Base-by-base conservation (phyloP, 2,888 invertebrate genomes). In the Hypercompe scribonia region DNA sequence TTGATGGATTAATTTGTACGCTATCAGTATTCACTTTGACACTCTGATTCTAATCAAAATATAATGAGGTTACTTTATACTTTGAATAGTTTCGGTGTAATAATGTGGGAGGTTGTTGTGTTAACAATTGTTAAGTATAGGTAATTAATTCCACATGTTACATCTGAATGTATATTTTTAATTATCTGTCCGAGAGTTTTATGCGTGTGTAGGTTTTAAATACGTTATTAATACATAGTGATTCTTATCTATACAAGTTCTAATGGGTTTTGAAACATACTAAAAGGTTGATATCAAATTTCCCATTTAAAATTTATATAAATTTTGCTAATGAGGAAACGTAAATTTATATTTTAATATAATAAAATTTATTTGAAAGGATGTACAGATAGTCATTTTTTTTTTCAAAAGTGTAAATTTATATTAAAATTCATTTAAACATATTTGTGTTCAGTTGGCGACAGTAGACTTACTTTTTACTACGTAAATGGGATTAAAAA, bases 1-100 rank as follows among this genome's bases (percentile, higher is more conserved):
- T 85, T 94, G 94, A 95, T 94, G 93, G 93, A 94, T 95, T 94
- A 92, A 95, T 95, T 94, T 93, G 88, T 84, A 71, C 66, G 78
- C 75, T 81, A 83, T 84, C 84, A 75, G 81, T 79, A 81, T 83
- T 79, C 82, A 82, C 77, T 84, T 79, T 83, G 82, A 78, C 80
- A 75, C 81, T 82, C 70, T 83, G 87, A 89, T 90, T 86, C 79
- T 82, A 83, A 90, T 91, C 90, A 84, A 87, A 87, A 88, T 88
- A 88, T 88, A 89, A 89, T 88, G 85, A 88, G 86, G 78, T 84
- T 84, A 85, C 81, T 77, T 78, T 76, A 76, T 78, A 79, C 65
- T 75, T 65, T 68, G 66, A 50, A 84, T 80, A 77, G 68, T 75
- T 78, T 80, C 72, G 75, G 75, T 75, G 68, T 74, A 76, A 21